phyloP scores from a whole-genome alignment of 2,113 vertebrate species.

The Axis porcinus region DNA sequence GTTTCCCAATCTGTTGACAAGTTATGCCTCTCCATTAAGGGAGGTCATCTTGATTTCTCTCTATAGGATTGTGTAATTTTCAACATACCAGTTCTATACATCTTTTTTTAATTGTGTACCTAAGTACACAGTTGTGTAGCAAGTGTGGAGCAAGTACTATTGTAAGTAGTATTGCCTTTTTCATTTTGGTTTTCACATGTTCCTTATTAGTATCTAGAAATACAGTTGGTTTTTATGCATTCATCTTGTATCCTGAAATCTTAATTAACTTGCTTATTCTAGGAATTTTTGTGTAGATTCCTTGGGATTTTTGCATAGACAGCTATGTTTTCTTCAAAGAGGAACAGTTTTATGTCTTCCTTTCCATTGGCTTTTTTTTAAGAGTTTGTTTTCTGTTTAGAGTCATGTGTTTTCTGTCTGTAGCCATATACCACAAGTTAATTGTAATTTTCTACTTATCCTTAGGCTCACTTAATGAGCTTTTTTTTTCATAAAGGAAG shows the following conservation, averaged over 20 bases:
- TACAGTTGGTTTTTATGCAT: neutral
- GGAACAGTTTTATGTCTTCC: neutral
- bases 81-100: neutral
- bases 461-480: neutral
- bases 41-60: neutral
- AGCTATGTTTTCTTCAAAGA: neutral
- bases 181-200: neutral
- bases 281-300: neutral
- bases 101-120: neutral
- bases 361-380: neutral
- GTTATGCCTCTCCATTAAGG: neutral
- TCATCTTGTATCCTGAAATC: neutral
- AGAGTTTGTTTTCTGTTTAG: neutral
- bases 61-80: neutral
- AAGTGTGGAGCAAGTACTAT: neutral
- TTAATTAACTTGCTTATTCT: neutral
- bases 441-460: constrained; percentile 3
- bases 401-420: neutral
- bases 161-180: neutral
- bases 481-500: neutral
- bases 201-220: neutral
- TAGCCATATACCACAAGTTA: neutral
- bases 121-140: neutral
- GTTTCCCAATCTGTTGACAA: neutral
- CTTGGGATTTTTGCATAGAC: neutral